Evolutionary conservation across 2,797 vertebrate genomes (phyloP), one percentile per base, ranked within the genome.

Genomic region (Ctenochaetus hawaiiensis): DNA sequence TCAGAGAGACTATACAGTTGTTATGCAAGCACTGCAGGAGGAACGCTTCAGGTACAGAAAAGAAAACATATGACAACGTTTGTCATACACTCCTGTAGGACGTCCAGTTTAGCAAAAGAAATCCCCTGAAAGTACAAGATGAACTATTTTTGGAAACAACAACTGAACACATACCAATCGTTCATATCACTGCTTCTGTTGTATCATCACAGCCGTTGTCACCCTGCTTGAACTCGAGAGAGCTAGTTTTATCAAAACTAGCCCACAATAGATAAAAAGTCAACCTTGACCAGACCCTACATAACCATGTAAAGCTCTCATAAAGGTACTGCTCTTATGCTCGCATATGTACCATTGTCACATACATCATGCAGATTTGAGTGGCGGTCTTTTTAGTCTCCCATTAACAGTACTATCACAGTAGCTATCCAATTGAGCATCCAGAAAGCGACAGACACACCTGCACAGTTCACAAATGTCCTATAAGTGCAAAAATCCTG

Each of bases 11-110:
- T 99, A 97, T 91, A 94, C 96, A 0, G 89, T 98, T 66, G 95
- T 98, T 74, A 96, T 98, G 95, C 96, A 98, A 91, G 95, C 97
- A 6, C 92, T 99, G 73, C 98, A 99, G 86, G 98, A 99, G 89
- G 98, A 99, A 61, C 95, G 97, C 76, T 99, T 98, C 93, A 97
- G 97, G 98, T 99, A 94, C 60, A 20, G 26, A 66, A 66, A 41
- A 54, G 23, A 53, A 0, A 54, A 51, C 12, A 49, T 23, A n/a
- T 3, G 0, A 60, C 30, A 70, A 48, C 30, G 37, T 45, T 34
- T 73, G 20, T 58, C 45, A 48, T n/a, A 23, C 48, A 59, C 74
- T 56, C 62, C 14, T 51, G 3, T 59, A 45, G 9, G 9, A 26
- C 39, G 57, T 52, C 53, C 16, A 37, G 57, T 77, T 54, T 3